Evolutionary conservation across 2,888 invertebrate genomes (phyloP).

Genomic region (Tubulanus polymorphus): DNA sequence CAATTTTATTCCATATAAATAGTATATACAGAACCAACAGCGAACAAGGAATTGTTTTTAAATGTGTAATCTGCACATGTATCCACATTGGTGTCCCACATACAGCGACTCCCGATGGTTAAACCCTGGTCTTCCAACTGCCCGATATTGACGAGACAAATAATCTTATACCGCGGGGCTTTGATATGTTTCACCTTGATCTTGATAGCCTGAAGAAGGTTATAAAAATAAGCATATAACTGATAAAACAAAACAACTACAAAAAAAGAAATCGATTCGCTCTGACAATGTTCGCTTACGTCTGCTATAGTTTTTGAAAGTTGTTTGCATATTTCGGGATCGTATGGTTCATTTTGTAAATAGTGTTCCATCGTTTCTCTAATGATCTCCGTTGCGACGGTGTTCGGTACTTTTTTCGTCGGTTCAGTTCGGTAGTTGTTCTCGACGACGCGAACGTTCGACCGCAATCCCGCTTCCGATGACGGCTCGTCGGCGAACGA

Average conservation of each 20-base stretch:
- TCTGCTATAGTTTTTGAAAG: constrained; percentile 53
- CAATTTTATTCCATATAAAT: constrained; percentile 44
- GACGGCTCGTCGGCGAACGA: constrained; percentile 49
- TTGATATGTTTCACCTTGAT: constrained; percentile 48
- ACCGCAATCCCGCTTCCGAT: constrained; percentile 34
- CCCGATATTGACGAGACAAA: constrained; percentile 49
- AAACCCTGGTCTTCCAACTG: constrained; percentile 44
- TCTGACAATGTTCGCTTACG: no score
- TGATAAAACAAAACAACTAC: no score
- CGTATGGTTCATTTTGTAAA: constrained; percentile 46
- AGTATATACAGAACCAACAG: constrained; percentile 47
- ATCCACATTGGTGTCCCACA: constrained; percentile 48
- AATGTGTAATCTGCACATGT: constrained; percentile 46
- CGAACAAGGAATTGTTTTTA: constrained; percentile 48
- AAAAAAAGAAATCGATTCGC: no score
- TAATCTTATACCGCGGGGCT: constrained; percentile 48
- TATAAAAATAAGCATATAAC: no score
- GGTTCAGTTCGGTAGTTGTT: constrained; percentile 48
- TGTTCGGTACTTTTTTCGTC: constrained; percentile 35
- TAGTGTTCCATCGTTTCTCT: constrained; percentile 48
- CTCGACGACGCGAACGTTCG: constrained; percentile 39
- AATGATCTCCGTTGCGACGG: constrained; percentile 38
- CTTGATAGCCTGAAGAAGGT: constrained; percentile 46
- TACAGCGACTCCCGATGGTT: constrained; percentile 45
- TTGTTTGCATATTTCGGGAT: constrained; percentile 48